These are phyloP conservation scores for Cheiracanthium punctorium DNA, from an alignment of 2,888 invertebrate species.

Conservation along the genomic window DNA sequence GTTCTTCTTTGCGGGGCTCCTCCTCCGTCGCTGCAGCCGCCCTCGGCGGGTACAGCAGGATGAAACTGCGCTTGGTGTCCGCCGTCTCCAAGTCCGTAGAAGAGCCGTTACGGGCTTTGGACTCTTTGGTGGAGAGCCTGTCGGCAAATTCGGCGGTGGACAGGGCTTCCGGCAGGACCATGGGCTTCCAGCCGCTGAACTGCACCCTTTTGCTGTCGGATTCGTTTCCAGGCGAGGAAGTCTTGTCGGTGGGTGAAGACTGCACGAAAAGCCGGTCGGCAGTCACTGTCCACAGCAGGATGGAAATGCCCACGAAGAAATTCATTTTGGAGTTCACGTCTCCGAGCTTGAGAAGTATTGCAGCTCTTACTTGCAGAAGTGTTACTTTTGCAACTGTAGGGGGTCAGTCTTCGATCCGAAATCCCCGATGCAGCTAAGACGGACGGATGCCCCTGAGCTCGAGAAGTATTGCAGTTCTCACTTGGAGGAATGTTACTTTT, in stretches of 20 bases:
- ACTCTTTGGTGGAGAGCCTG: background rate
- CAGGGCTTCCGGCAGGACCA: slow-evolving; percentile 34
- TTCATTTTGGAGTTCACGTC: background rate
- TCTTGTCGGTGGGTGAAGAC: background rate
- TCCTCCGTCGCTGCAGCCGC: background rate
- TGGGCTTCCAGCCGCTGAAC: slow-evolving; percentile 52
- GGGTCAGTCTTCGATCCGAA: too few species aligned
- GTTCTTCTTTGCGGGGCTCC: background rate
- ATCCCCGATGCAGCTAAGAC: too few species aligned
- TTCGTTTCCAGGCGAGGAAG: too few species aligned
- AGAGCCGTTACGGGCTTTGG: background rate
- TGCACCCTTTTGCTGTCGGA: too few species aligned
- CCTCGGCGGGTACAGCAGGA: slow-evolving; percentile 50
- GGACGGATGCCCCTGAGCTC: too few species aligned
- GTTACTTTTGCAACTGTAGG: too few species aligned
- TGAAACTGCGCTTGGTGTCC: slow-evolving; percentile 37
- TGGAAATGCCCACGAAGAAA: background rate
- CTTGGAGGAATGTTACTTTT: too few species aligned
- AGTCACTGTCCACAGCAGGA: background rate
- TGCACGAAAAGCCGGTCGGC: background rate
- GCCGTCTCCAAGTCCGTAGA: slow-evolving; percentile 20
- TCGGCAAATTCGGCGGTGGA: slow-evolving; percentile 41
- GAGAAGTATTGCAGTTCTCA: too few species aligned
- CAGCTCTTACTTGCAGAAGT: too few species aligned
- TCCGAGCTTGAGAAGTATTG: too few species aligned